phyloP scores from a whole-genome alignment of 1,140 invertebrate genomes.

The Phocides pigmalion region DNA sequence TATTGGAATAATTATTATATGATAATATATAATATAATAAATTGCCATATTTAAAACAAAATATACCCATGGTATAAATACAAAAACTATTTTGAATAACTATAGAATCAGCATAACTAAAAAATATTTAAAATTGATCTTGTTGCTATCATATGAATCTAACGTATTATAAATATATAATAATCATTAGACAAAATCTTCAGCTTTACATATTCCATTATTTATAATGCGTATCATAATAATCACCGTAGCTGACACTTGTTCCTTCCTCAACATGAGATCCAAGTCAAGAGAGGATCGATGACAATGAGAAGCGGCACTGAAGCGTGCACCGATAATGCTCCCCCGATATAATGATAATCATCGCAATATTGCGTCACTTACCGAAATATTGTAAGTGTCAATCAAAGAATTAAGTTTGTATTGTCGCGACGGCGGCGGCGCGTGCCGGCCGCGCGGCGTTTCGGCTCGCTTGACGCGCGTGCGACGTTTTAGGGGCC shows the following conservation, averaged over 20 bases:
- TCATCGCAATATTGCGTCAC: conserved; percentile 84
- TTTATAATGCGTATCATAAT: not conserved
- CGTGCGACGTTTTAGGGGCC: conserved; percentile 63
- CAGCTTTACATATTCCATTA: too few species aligned
- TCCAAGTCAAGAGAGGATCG: conserved; percentile 40
- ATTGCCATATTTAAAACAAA: too few species aligned
- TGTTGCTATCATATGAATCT: too few species aligned
- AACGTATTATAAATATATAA: too few species aligned
- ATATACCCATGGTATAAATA: too few species aligned
- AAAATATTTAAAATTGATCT: too few species aligned
- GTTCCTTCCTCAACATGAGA: conserved; percentile 28
- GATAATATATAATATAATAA: too few species aligned
- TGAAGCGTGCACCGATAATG: conserved; percentile 69
- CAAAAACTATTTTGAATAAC: too few species aligned
- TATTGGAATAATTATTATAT: too few species aligned
- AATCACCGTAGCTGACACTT: conserved; percentile 5
- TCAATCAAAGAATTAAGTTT: conserved; percentile 84
- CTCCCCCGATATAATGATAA: conserved; percentile 71
- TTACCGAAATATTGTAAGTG: conserved; percentile 85
- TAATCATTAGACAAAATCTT: too few species aligned
- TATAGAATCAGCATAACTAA: too few species aligned
- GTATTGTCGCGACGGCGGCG: conserved; percentile 64
- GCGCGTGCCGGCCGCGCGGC: conserved; percentile 61
- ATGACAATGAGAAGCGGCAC: conserved; percentile 42
- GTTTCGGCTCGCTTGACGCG: conserved; percentile 45